These are phyloP conservation scores for Coenonympha glycerion DNA, from an alignment of 2,888 invertebrate genomes.

Conservation along the genomic window DNA sequence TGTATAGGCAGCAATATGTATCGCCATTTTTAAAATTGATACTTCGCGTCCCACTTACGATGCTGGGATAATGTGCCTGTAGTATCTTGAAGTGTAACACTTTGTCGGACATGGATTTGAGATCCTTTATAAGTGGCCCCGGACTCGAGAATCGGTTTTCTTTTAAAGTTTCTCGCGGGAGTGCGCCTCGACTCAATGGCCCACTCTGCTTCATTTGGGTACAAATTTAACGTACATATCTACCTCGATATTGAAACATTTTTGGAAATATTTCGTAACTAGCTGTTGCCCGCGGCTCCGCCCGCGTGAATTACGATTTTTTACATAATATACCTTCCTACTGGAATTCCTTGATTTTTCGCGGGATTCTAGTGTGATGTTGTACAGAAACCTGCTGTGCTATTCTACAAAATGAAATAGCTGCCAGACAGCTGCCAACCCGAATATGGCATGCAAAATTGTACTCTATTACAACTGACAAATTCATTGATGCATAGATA, in stretches of 20 bases:
- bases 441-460: too few species aligned
- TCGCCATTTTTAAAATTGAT: conserved; percentile 10
- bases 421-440: too few species aligned
- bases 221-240: conserved; percentile 2
- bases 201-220: conserved; percentile 13
- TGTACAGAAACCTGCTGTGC: too few species aligned
- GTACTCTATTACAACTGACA: too few species aligned
- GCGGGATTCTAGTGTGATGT: too few species aligned
- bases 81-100: conserved; percentile 21
- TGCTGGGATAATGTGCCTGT: conserved; percentile 19
- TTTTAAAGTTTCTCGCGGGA: conserved; percentile 20
- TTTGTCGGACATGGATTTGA: conserved; percentile 21
- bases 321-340: too few species aligned
- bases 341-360: too few species aligned
- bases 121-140: conserved; percentile 24
- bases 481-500: too few species aligned
- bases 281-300: too few species aligned
- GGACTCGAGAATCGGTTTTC: conserved; percentile 22
- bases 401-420: too few species aligned
- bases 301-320: too few species aligned
- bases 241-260: conserved; percentile 8
- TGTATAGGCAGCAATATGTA: neutral
- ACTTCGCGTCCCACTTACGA: conserved; percentile 4
- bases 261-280: conserved; percentile 3
- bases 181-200: conserved; percentile 18